Percentiles rank a stretch among this genome's conserved stretches.
Conservation (phyloP, 2,888 invertebrate species). For the Parthenolecanium corni region DNA sequence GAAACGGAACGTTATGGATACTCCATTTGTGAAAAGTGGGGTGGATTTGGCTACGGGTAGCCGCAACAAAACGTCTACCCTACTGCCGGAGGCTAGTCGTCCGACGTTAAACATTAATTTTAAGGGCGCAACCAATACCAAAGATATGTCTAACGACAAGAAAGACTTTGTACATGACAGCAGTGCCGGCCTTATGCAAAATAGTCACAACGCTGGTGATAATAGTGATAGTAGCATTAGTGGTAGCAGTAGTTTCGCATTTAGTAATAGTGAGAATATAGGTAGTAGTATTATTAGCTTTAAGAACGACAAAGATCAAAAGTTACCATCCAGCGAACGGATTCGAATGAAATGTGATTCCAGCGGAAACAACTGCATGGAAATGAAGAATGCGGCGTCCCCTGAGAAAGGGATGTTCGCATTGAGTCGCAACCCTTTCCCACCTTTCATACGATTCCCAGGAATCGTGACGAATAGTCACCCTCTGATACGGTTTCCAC, state of each 20-base stretch:
- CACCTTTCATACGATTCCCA: constrained; percentile 19
- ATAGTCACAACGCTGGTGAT: background rate
- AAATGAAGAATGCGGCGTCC: background rate
- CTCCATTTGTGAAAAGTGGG: no score
- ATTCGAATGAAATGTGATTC: constrained; percentile 12
- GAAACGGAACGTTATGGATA: no score
- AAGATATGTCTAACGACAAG: background rate
- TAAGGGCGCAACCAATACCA: background rate
- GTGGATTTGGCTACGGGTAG: no score
- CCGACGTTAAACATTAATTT: background rate
- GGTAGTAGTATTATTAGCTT: constrained; percentile 5
- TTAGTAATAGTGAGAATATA: background rate
- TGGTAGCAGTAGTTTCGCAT: background rate
- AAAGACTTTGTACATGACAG: background rate
- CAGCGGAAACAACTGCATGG: constrained; percentile 4
- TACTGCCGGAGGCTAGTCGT: background rate
- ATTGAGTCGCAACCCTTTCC: background rate
- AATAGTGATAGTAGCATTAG: background rate
- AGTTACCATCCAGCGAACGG: background rate
- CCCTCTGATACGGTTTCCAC: constrained; percentile 1
- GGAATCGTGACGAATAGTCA: background rate
- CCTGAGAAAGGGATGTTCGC: background rate
- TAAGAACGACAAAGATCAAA: constrained; percentile 10
- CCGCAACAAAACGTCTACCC: background rate
- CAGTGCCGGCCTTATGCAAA: background rate